Evolutionary conservation across 92 coral and sea anemone species (phyloP), one percentile per base, ranked within the genome.

Genomic region (Epizoanthus ramosus): DNA sequence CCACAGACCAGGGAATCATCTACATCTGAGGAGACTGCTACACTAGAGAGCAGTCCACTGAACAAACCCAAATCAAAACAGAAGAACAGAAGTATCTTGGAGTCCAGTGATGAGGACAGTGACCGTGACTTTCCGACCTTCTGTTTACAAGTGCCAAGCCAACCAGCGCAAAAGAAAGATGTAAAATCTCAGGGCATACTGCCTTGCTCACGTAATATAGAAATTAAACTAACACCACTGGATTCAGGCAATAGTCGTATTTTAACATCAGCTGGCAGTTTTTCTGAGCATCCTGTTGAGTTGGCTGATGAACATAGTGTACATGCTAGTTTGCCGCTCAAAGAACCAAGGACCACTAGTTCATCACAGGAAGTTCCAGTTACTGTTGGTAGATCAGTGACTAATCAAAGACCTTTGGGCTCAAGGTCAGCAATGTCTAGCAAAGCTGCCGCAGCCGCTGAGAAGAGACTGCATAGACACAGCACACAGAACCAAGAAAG

Each of bases 401-500:
- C 33, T 19, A 63, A 57, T 45, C 25, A 15, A 18, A 39, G 33
- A 76, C 67, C 57, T 31, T 35, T 65, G 59, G 59, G 80, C 59
- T 66, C 80, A 21, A 35, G 80, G 54, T 76, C 82, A 16, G 82
- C 63, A 24, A 59, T 19, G 31, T 41, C 82, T 19, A 58, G 57
- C 17, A 77, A 61, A 21, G n/a, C 47, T 6, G 82, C 71, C 37
- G 57, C 71, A 2, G 82, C 82, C 8, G 82, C 82, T 35, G 82
- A 77, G 82, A 16, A 13, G 16, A 35, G 82, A 21, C 41, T 19
- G 7, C 58, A 57, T 21, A 33, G 63, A 15, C 71, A 7, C 5
- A 60, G 19, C 14, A 39, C 56, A 8, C 57, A 61, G 21, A 22
- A 7, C 56, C 58, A 37, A 22, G 58, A 39, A 15, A 3, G 8